These are phyloP conservation scores for Drosophila histrio DNA, from an alignment of 2,888 invertebrate genomes.

Conservation along the genomic window DNA sequence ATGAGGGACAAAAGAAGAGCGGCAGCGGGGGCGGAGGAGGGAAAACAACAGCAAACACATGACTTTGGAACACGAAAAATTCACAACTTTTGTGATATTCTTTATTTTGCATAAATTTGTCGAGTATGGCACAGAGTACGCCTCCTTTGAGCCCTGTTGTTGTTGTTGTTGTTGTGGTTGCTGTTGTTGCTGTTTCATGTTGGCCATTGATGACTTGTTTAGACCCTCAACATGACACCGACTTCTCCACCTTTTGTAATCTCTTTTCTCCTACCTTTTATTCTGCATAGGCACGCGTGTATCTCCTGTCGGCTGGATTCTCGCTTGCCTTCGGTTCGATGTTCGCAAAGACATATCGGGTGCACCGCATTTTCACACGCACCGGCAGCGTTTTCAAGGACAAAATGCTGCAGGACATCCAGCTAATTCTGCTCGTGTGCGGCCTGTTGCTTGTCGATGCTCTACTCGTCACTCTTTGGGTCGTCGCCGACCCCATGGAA, in stretches of 20 bases:
- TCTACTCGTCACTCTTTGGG: slow-evolving; percentile 93
- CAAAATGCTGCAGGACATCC: slow-evolving; percentile 95
- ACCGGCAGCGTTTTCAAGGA: slow-evolving; percentile 94
- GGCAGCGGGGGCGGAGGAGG: neutral
- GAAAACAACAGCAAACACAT: slow-evolving; percentile 55
- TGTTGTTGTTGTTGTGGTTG: too few relatives aligned
- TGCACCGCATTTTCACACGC: slow-evolving; percentile 95
- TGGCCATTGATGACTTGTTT: slow-evolving; percentile 70
- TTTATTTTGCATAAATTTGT: slow-evolving; percentile 75
- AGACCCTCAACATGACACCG: slow-evolving; percentile 52
- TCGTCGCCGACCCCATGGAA: slow-evolving; percentile 93
- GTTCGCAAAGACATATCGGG: slow-evolving; percentile 97
- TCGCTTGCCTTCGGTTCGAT: slow-evolving; percentile 96
- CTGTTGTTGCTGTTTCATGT: too few relatives aligned
- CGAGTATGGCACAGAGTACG: neutral
- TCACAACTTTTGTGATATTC: slow-evolving; percentile 74
- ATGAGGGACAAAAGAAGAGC: neutral
- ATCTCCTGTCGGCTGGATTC: slow-evolving; percentile 94
- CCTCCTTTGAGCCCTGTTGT: slow-evolving; percentile 38
- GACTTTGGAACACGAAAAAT: slow-evolving; percentile 50
- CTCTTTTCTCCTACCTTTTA: neutral
- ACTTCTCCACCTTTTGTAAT: slow-evolving; percentile 4
- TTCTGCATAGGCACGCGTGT: slow-evolving; percentile 90
- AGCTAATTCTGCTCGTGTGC: slow-evolving; percentile 93
- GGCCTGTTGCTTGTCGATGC: slow-evolving; percentile 93